Evolutionary conservation across 1,140 invertebrate species (phyloP).

Genomic region (Pogonomyrmex californicus): DNA sequence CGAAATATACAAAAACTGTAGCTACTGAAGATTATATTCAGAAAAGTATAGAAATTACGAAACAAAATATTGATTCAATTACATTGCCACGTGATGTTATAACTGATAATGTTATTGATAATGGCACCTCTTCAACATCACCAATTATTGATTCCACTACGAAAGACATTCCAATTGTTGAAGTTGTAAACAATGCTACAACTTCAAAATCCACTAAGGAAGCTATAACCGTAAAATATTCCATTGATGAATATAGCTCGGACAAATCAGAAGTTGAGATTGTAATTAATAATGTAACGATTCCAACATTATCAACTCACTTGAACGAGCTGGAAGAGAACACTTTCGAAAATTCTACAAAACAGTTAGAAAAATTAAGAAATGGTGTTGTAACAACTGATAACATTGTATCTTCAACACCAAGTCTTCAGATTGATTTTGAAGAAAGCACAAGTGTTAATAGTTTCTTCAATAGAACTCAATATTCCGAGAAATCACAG

Average conservation of each 20-base stretch:
- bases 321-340: not conserved
- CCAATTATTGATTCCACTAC: not conserved
- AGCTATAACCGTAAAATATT: not conserved
- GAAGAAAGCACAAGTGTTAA: not conserved
- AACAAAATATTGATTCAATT: not conserved
- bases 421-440: not conserved
- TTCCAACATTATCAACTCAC: not conserved
- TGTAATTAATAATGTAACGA: not conserved
- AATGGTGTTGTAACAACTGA: not conserved
- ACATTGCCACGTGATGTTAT: not conserved
- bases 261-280: slow-evolving; percentile 3
- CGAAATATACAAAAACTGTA: not conserved
- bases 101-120: not conserved
- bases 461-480: not conserved
- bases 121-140: not conserved
- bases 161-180: not conserved
- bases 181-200: not conserved
- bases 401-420: not conserved
- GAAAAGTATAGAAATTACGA: not conserved
- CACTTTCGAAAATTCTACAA: not conserved
- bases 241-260: not conserved
- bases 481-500: not conserved
- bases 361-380: slow-evolving; percentile 1
- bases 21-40: not conserved
- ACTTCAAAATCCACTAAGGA: not conserved